phyloP scores from a whole-genome alignment of 1,140 invertebrate genomes.

The Planococcus citri region DNA sequence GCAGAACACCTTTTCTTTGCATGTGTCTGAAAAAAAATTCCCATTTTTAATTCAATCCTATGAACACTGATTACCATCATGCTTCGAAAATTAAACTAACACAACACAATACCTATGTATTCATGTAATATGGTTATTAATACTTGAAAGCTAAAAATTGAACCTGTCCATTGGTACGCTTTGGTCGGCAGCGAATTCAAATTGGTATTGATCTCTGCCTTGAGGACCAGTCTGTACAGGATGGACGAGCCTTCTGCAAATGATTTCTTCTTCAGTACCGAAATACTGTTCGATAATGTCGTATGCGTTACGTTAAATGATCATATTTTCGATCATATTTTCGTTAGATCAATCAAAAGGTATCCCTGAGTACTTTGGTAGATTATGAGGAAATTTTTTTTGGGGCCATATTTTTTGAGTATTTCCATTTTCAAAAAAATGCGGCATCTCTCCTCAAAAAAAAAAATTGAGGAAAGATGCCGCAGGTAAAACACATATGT shows the following conservation, averaged over 20 bases:
- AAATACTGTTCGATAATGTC: slow-evolving; percentile 95
- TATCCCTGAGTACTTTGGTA: too few relatives aligned
- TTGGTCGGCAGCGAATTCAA: slow-evolving; percentile 61
- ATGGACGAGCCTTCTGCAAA: slow-evolving; percentile 51
- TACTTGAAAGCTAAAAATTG: slow-evolving; percentile 50
- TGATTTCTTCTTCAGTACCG: slow-evolving; percentile 78
- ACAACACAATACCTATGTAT: too few relatives aligned
- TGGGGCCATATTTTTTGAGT: too few relatives aligned
- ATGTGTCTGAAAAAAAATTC: slow-evolving; percentile 57
- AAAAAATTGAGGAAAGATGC: too few relatives aligned
- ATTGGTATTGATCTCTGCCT: slow-evolving; percentile 50
- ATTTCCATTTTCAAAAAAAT: too few relatives aligned
- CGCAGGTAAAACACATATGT: too few relatives aligned
- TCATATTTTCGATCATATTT: slow-evolving; percentile 88
- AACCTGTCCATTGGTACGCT: slow-evolving; percentile 62
- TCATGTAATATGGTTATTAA: too few relatives aligned
- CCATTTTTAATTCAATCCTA: background rate
- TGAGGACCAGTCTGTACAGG: slow-evolving; percentile 59
- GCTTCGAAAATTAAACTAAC: background rate
- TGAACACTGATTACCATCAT: background rate
- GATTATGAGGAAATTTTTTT: too few relatives aligned
- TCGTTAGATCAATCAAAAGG: slow-evolving; percentile 61
- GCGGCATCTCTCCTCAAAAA: too few relatives aligned
- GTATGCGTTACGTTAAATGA: slow-evolving; percentile 92
- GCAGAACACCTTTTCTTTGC: slow-evolving; percentile 86